Conservation (phyloP, 2,888 invertebrate genomes). For the Neocrepidodera transversa region DNA sequence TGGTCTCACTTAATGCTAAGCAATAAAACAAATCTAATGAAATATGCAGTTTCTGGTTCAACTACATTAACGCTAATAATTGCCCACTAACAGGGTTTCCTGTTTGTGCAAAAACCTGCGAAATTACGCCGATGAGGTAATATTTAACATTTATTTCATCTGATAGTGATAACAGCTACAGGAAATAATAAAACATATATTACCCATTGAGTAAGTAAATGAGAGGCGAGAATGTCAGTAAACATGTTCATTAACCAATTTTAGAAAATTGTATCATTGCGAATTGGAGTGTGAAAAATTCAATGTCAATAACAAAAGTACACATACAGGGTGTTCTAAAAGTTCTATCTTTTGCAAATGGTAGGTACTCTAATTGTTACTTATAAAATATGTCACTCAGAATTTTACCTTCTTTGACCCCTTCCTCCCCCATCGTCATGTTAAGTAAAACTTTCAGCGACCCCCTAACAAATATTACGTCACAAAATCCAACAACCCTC, state of each 20-base stretch:
- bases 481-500: too few species aligned
- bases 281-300: not conserved
- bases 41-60: not conserved
- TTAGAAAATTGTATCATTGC: constrained; percentile 2
- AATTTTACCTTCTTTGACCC: too few species aligned
- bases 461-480: too few species aligned
- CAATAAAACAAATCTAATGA: too few species aligned
- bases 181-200: constrained; percentile 15
- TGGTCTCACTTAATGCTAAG: too few species aligned
- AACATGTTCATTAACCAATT: constrained; percentile 14
- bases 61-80: constrained; percentile 3
- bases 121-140: constrained; percentile 18
- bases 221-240: constrained; percentile 8
- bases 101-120: constrained; percentile 13
- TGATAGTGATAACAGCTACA: not conserved
- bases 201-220: not conserved
- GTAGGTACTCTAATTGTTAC: too few species aligned
- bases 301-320: not conserved
- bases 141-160: constrained; percentile 10
- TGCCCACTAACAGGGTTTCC: constrained; percentile 14
- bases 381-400: too few species aligned
- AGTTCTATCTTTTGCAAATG: too few species aligned
- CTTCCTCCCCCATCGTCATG: too few species aligned
- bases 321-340: too few species aligned
- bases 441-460: too few species aligned